Evolutionary conservation across 2,888 invertebrate species (phyloP), one percentile per base, ranked within the genome.

Genomic region (Crocallis elinguaria): DNA sequence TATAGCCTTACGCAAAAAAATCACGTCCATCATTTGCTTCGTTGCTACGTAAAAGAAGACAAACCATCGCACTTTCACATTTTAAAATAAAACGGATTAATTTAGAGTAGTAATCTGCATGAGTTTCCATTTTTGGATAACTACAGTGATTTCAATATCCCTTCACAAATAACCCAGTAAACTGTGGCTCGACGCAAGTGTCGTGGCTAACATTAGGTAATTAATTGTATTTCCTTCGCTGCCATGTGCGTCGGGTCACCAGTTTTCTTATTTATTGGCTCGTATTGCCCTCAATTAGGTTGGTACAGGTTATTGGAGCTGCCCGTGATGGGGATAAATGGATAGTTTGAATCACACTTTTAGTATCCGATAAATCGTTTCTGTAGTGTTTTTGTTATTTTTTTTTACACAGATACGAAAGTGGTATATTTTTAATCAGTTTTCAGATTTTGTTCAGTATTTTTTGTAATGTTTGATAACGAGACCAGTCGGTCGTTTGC

Each of bases 221-320:
- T 85, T 84, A 86, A 85, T 85, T 74, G 77, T 77, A 69, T 75
- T 73, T 66, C 75, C 58, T 54, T 66, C 61, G 57, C 25, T 51
- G 57, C 72, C 79, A 77, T 78, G 78, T 80, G 78, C 71, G 70
- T 56, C 37, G 75, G 75, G 77, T 79, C 78, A 60, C 79, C 84
- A 81, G 80, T 82, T 78, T 82, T 78, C 85, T 84, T 85, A 86
- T 86, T 86, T 86, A 86, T 86, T 79, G 85, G 71, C 66, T 73
- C 77, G 73, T 73, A 82, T 84, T 82, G 75, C 72, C 75, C 67
- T 55, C 80, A 79, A 84, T 85, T 86, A 84, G 73, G 62, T 58
- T 73, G 64, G 68, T 70, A 23, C 64, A 56, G 69, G 72, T 80
- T 79, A 83, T 80, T 80, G 78, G 74, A 73, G 66, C 77, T 81